Evolutionary conservation across 1,140 invertebrate species (phyloP), one percentile per base, ranked within the genome.

Genomic region (Eumaeus atala): DNA sequence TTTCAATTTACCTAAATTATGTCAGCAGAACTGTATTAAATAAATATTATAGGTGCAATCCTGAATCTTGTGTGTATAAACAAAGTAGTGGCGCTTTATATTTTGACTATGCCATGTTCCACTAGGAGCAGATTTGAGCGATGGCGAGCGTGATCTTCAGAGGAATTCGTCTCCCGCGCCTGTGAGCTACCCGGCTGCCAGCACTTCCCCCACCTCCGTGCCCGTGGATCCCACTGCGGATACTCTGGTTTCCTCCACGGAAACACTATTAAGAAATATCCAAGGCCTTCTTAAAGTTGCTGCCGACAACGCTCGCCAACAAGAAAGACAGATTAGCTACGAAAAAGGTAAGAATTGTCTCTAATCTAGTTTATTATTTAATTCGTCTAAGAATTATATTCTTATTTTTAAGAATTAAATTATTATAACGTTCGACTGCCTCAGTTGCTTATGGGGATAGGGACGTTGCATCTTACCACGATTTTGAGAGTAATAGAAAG

Each of bases 271-370:
- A 48, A 91, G 96, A 64, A 98, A 98, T 86, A 98, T 98, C 70
- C 96, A 98, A 87, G 96, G 96, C 16, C 90, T 98, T 58, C 92
- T 98, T 42, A 97, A 97, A 87, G 96, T 98, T 44, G 97, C 96
- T 9, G 96, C 95, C 8, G 96, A 98, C 87, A 98, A 97, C 89
- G 96, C 96, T 34, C 91, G 96, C 62, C 96, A 98, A 76, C 96
- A 97, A 86, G 96, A 98, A 81, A 91, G 96, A 64, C 95, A 97
- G 88, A 95, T 97, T 81, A 96, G 94, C 90, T 96, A 96, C 84
- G 96, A 98, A 89, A 98, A 97, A 96, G 96, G 97, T 98, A 89
- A 72, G 76, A 61, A 10, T 48, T 48, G 21, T 18, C 21, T 28
- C 6, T 28, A 3, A 28, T 6, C 21, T 28, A 28, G 2, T 28